Evolutionary conservation across 2,888 invertebrate genomes (phyloP), one percentile per base, ranked within the genome.

Genomic region (Papilio elwesi): DNA sequence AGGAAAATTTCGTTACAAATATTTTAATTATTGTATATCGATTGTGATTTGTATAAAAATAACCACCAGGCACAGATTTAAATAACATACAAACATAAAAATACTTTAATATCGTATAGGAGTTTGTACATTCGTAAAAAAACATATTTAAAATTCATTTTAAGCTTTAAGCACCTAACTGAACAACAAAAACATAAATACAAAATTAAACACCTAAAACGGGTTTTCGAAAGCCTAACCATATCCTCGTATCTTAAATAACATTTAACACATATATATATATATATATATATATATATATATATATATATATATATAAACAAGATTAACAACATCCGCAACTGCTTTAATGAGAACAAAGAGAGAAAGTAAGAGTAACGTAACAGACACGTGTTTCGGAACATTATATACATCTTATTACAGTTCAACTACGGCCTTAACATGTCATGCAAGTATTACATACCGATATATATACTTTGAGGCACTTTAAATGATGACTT

Each of bases 341-440:
- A 68, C 16, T 63, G 63, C 68, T 53, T 72, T 72, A 72, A 72
- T 68, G 67, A 62, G 67, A 71, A 71, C 67, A 71, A 71, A 72
- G 52, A 72, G 71, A 52, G 71, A 72, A 72, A 72, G 71, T 72
- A n/a, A 51, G 12, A 43, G 63, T 67, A 72, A 63, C 53, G 59
- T 59, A 68, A 68, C 15, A 59, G n/a, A n/a, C 26, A 57, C 47
- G 47, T 49, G 49, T 51, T 51, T 65, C 49, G 48, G 16, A 49
- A 65, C 36, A 51, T 13, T 43, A 36, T 13, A 15, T 52, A 15
- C 8, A 62, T n/a, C 43, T 43, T 62, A 43, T 62, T 38, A n/a
- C 38, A 59, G 13, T 43, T 15, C 15, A n/a, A 43, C 2, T 43
- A 10, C 59, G 59, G 43, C 43, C n/a, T 62, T 43, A 62, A 62